Evolutionary conservation across 2,888 invertebrate genomes (phyloP).

Genomic region (Drosophila tanythrix): DNA sequence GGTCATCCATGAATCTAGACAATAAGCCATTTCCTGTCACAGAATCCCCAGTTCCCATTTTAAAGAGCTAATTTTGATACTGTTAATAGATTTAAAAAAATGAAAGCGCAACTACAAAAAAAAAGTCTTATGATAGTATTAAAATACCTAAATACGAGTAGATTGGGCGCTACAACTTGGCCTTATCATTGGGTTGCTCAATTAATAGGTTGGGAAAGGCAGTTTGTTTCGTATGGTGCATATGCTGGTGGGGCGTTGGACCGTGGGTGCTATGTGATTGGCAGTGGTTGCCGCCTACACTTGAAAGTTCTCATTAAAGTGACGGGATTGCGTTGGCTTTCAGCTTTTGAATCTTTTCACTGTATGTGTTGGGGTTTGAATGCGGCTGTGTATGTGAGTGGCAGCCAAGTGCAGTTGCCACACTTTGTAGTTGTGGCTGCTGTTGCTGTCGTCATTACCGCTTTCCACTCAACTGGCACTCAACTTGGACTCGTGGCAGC

Average conservation of each 20-base stretch:
- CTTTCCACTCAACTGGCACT: constrained; percentile 21
- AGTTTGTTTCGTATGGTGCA: background rate
- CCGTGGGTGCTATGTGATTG: background rate
- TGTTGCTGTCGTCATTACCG: constrained; percentile 4
- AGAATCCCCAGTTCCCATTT: too few relatives aligned
- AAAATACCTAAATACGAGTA: background rate
- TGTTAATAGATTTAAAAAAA: background rate
- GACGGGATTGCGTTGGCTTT: background rate
- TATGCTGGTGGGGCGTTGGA: background rate
- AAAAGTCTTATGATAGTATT: background rate
- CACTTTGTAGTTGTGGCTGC: constrained; percentile 25
- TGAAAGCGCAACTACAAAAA: too few relatives aligned
- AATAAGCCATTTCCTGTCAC: too few relatives aligned
- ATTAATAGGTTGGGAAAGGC: background rate
- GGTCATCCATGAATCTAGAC: too few relatives aligned
- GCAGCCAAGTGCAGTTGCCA: constrained; percentile 42
- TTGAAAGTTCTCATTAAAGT: background rate
- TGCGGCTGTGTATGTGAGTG: background rate
- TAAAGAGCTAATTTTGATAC: background rate
- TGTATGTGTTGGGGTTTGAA: background rate
- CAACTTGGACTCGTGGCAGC: constrained; percentile 21
- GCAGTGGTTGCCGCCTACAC: background rate
- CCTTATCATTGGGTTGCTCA: background rate
- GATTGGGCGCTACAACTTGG: background rate
- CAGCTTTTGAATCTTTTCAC: background rate